Evolutionary conservation across 2,888 invertebrate genomes (phyloP), one percentile per base, ranked within the genome.

Genomic region (Habroteleia sp.): DNA sequence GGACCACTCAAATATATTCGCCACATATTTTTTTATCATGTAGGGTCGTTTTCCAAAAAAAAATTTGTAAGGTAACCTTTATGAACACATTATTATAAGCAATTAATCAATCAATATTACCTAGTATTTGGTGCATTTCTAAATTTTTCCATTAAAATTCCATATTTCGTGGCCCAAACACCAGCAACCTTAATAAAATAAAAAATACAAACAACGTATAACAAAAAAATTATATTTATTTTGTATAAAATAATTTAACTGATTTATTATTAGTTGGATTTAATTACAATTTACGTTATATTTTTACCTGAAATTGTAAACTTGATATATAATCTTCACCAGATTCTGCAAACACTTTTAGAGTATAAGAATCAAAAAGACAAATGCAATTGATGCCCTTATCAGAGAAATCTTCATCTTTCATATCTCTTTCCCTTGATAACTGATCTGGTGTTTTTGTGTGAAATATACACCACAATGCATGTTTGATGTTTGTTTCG

Each of bases 151-250:
- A 98, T 89, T 39, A 98, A 88, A 23, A 97, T 91, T 1, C 97
- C 97, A 89, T 93, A 96, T 83, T 93, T 94, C 80, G 95, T 96
- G 0, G 93, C 91, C 96, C 97, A 97, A 0, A 95, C 91, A 81
- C 93, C 93, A 44, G 93, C 93, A 0, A 97, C 94, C 90, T 95
- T 20, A 20, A 20, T 20, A 5, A 20, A 5, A 20, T 91, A 62
- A 25, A 27, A 37, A 29, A 68, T 52, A 42, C 14, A 41, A 37
- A 56, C n/a, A n/a, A n/a, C n/a, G n/a, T n/a, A n/a, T n/a, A n/a
- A n/a, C n/a, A n/a, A n/a, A n/a, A n/a, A n/a, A n/a, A n/a, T n/a
- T n/a, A n/a, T n/a, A n/a, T n/a, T n/a, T n/a, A n/a, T n/a, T 10
- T 17, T 16, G 10, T 23, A 44, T 62, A 27, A 20, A 20, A 27